Conservation (phyloP, 2,113 vertebrate species). For the Macaca mulatta region DNA sequence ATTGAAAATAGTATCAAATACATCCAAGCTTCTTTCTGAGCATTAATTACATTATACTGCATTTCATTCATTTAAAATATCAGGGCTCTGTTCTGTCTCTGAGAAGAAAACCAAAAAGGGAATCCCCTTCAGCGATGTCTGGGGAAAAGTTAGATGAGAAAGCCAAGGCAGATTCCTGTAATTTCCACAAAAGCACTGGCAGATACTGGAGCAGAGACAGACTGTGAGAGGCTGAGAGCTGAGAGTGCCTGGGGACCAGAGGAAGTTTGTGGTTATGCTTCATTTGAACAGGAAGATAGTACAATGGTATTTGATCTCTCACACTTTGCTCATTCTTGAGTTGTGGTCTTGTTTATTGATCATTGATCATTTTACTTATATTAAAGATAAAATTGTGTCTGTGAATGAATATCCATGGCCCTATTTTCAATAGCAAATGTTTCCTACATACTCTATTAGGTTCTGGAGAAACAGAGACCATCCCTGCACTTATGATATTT, state of each 20-base stretch:
- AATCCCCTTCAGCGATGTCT: not conserved
- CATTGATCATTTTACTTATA: not conserved
- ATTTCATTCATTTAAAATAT: not conserved
- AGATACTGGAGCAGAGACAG: not conserved
- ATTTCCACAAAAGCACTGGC: not conserved
- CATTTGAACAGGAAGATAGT: not conserved
- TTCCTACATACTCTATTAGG: not conserved
- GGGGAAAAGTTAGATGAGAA: not conserved
- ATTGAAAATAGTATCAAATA: not conserved
- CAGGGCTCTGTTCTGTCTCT: not conserved
- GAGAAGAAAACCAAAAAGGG: not conserved
- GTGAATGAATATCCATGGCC: not conserved
- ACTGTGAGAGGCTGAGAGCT: not conserved
- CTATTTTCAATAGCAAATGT: not conserved
- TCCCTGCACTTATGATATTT: not conserved
- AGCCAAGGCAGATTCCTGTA: not conserved
- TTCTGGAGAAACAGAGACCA: not conserved
- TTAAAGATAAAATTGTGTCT: conserved; percentile 5
- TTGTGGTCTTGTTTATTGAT: not conserved
- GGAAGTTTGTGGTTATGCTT: not conserved
- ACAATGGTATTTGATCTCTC: not conserved
- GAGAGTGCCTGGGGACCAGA: not conserved
- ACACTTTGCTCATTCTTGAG: not conserved
- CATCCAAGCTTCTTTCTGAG: conserved; percentile 6
- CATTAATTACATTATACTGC: not conserved